phyloP scores from a whole-genome alignment of 2,113 vertebrate species.

The Spheniscus mendiculus region DNA sequence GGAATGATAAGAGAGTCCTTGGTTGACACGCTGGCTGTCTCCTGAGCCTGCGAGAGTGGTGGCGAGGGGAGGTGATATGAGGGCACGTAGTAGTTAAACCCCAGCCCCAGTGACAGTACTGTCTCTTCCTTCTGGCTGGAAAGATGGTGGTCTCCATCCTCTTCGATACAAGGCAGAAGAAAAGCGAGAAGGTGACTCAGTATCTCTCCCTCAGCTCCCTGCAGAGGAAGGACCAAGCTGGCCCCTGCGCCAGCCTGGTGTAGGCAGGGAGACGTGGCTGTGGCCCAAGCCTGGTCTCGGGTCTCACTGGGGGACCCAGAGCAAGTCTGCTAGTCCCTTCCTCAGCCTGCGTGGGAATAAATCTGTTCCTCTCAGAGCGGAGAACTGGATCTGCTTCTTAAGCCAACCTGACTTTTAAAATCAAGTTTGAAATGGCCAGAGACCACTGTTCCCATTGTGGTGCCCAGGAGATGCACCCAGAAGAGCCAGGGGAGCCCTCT shows the following conservation, averaged over 20 bases:
- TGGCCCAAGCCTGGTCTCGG: background rate
- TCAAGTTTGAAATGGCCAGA: background rate
- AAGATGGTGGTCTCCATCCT: background rate
- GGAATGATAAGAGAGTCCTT: background rate
- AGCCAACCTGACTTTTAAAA: background rate
- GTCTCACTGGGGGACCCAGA: background rate
- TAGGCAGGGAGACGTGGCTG: background rate
- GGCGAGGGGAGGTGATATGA: background rate
- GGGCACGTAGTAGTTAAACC: background rate
- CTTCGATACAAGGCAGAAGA: background rate
- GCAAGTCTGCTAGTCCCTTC: background rate
- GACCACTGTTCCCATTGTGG: background rate
- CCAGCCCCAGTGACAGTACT: background rate
- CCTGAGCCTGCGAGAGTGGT: background rate
- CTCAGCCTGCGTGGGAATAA: background rate
- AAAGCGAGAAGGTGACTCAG: accelerated
- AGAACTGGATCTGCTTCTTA: background rate
- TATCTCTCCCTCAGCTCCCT: background rate
- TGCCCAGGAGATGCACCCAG: background rate
- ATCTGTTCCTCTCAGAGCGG: background rate
- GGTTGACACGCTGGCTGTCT: background rate
- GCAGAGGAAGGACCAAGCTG: background rate
- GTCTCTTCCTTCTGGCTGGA: background rate
- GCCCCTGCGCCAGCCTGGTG: background rate
- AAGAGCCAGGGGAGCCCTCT: background rate